A percentile compares a stretch with the other conserved stretches of the same genome.
phyloP scores from a whole-genome alignment of 2,888 invertebrate species.

The Napeogenes inachia region DNA sequence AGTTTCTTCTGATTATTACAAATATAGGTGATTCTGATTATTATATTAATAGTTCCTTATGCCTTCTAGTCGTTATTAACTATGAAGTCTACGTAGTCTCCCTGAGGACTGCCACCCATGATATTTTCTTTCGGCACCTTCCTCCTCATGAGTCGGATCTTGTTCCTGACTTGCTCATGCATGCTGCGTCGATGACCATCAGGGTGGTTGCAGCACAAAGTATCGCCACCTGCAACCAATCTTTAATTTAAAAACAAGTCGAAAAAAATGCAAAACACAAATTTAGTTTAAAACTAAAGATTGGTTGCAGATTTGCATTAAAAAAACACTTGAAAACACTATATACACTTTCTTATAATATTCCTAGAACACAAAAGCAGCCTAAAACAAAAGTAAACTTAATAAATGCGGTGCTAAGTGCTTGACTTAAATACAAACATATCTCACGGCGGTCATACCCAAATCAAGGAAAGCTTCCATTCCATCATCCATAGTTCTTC shows the following conservation, averaged over 20 bases:
- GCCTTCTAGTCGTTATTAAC: slow-evolving; percentile 61
- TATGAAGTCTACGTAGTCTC: slow-evolving; percentile 65
- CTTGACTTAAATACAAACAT: slow-evolving; percentile 7
- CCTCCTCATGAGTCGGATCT: slow-evolving; percentile 49
- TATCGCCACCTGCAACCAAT: slow-evolving; percentile 73
- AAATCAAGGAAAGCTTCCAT: slow-evolving; percentile 50
- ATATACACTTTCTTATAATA: too few relatives aligned
- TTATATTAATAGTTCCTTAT: too few relatives aligned
- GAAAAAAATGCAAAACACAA: slow-evolving; percentile 16
- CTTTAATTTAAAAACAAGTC: slow-evolving; percentile 40
- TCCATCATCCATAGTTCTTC: slow-evolving; percentile 62
- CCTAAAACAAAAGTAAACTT: background rate
- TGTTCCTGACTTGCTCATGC: slow-evolving; percentile 52
- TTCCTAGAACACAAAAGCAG: background rate
- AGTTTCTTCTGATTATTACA: too few relatives aligned
- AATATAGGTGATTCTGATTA: too few relatives aligned
- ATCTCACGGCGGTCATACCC: slow-evolving; percentile 38
- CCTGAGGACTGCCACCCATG: slow-evolving; percentile 44
- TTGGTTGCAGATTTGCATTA: slow-evolving; percentile 25
- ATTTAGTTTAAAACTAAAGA: slow-evolving; percentile 12
- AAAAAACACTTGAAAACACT: background rate
- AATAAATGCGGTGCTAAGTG: slow-evolving; percentile 11
- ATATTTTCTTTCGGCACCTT: slow-evolving; percentile 61
- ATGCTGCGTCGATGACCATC: slow-evolving; percentile 60
- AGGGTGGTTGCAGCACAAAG: slow-evolving; percentile 48